Conservation (phyloP, 2,888 invertebrate genomes). For the Poecilus cupreus region DNA sequence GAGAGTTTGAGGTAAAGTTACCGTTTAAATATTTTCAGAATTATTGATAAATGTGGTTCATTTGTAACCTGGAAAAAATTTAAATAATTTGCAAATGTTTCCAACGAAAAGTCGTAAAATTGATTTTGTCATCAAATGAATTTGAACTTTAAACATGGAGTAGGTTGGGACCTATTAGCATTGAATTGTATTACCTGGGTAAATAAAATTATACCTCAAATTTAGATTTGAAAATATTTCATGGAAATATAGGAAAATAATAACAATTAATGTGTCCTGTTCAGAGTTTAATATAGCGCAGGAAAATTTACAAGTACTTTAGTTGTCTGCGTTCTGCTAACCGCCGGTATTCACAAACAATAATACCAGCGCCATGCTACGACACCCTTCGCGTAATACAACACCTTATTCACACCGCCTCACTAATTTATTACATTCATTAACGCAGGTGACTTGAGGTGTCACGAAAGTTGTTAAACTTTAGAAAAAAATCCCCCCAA, state of each 20-base stretch:
- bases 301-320: not conserved
- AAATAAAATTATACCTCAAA: too few relatives aligned
- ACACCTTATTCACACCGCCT: not conserved
- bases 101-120: not conserved
- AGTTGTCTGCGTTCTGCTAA: not conserved
- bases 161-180: not conserved
- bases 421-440: constrained; percentile 37
- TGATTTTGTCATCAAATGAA: not conserved
- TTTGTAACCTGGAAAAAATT: not conserved
- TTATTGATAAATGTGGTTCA: not conserved
- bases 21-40: not conserved
- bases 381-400: constrained; percentile 1
- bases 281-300: not conserved
- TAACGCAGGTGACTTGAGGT: constrained; percentile 22
- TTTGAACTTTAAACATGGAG: not conserved
- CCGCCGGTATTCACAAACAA: constrained; percentile 29
- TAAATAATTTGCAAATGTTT: not conserved
- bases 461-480: constrained; percentile 24
- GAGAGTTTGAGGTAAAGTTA: not conserved
- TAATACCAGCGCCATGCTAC: not conserved
- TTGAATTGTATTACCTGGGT: too few relatives aligned
- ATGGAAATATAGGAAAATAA: too few relatives aligned
- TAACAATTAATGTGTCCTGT: not conserved
- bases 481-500: not conserved
- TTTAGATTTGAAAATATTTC: too few relatives aligned